Evolutionary conservation across 2,888 invertebrate species (phyloP).

Genomic region (Ophion ellenae): DNA sequence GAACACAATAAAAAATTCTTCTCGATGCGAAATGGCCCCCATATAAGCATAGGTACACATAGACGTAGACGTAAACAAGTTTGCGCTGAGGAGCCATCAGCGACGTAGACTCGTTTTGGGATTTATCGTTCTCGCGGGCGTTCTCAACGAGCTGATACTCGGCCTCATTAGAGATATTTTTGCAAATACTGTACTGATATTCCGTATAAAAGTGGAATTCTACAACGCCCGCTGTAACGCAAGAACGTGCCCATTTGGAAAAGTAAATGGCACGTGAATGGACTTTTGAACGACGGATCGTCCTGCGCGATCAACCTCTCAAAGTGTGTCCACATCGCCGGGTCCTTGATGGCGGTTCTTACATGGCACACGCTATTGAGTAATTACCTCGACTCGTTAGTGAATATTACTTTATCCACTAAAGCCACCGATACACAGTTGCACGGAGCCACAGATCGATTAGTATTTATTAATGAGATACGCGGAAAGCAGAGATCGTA

Average conservation of each 20-base stretch:
- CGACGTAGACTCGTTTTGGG: constrained; percentile 1
- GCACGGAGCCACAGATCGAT: constrained; percentile 74
- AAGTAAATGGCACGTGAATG: constrained; percentile 57
- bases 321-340: constrained; percentile 29
- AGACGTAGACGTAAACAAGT: background rate
- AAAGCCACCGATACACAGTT: constrained; percentile 73
- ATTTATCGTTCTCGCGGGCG: constrained; percentile 36
- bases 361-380: constrained; percentile 80
- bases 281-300: constrained; percentile 57
- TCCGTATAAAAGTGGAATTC: background rate
- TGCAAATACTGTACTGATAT: constrained; percentile 15
- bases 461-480: constrained; percentile 41
- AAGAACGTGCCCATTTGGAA: constrained; percentile 4
- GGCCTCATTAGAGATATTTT: constrained; percentile 34
- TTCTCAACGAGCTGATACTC: constrained; percentile 16
- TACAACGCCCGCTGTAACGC: background rate
- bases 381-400: constrained; percentile 82
- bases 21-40: background rate
- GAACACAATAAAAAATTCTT: constrained; percentile 9
- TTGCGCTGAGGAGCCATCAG: background rate
- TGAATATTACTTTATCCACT: constrained; percentile 79
- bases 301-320: constrained; percentile 47
- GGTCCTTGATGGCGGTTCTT: constrained; percentile 66
- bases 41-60: background rate
- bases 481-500: constrained; percentile 15